A percentile compares a stretch with the other conserved stretches of the same genome.
phyloP scores from a whole-genome alignment of 2,888 invertebrate genomes.

The Cylindroiulus punctatus region DNA sequence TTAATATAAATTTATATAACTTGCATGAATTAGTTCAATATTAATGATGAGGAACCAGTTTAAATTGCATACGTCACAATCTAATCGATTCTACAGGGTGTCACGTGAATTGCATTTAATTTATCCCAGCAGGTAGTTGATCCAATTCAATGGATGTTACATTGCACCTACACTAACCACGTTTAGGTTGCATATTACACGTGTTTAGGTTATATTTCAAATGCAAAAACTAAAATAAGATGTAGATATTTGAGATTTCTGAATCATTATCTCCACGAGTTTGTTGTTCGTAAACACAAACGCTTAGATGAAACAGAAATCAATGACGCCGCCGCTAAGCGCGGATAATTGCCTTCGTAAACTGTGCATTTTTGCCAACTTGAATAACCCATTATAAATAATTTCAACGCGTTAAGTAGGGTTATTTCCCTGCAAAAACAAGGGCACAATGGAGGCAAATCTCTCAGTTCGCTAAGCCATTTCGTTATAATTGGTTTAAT shows the following conservation, averaged over 20 bases:
- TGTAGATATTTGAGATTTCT: too few species aligned
- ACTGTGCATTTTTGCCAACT: not conserved
- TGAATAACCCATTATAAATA: not conserved
- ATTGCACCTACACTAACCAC: too few species aligned
- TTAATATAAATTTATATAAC: too few species aligned
- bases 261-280: not conserved
- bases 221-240: too few species aligned
- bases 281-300: not conserved
- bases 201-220: too few species aligned
- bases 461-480: constrained; percentile 25
- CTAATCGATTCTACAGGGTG: not conserved
- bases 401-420: not conserved
- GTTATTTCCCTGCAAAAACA: not conserved
- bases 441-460: not conserved
- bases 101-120: not conserved
- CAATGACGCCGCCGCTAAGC: not conserved
- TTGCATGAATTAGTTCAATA: too few species aligned
- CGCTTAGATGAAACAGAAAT: not conserved
- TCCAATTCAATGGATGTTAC: too few species aligned
- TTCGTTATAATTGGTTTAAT: constrained; percentile 30
- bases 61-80: too few species aligned
- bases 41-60: too few species aligned
- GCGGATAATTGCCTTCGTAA: not conserved
- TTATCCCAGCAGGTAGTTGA: too few species aligned
- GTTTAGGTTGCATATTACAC: too few species aligned